Percentiles rank a stretch among this genome's conserved stretches.
Evolutionary conservation across 2,113 vertebrate species (phyloP).

Genomic region (Channa maculata): DNA sequence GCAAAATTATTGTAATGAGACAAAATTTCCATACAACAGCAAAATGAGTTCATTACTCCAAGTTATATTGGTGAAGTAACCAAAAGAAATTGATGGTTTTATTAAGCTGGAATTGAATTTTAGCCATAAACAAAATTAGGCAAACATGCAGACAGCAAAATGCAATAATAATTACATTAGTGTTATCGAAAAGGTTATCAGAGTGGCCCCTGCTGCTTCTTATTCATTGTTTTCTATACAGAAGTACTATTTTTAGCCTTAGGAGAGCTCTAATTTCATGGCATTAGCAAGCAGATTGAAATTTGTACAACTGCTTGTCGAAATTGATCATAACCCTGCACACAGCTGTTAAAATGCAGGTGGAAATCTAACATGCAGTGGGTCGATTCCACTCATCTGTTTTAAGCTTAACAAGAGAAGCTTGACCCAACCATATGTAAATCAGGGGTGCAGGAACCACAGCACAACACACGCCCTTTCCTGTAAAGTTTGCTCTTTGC

Average conservation of each 20-base stretch:
- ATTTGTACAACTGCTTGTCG: constrained; percentile 31
- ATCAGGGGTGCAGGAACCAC: neutral
- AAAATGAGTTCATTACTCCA: constrained; percentile 89
- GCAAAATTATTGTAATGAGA: constrained; percentile 90
- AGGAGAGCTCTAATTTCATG: constrained; percentile 43
- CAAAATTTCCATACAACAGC: constrained; percentile 87
- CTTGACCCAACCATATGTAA: neutral
- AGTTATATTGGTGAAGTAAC: constrained; percentile 84
- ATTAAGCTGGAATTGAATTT: constrained; percentile 83
- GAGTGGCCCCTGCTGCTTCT: constrained; percentile 49
- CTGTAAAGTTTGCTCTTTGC: neutral
- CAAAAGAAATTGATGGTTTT: constrained; percentile 85
- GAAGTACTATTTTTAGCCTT: constrained; percentile 33
- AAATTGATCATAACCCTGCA: constrained; percentile 18
- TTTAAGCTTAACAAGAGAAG: constrained; percentile 6
- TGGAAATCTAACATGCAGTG: constrained; percentile 24
- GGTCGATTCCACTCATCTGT: constrained; percentile 10
- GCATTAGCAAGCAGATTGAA: constrained; percentile 37
- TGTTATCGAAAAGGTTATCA: constrained; percentile 80
- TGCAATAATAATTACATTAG: constrained; percentile 83
- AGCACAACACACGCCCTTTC: neutral
- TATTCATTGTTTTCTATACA: constrained; percentile 60
- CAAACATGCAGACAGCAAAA: constrained; percentile 78
- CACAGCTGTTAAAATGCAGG: constrained; percentile 29
- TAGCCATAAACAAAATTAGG: constrained; percentile 83